Percentiles rank a stretch among this genome's conserved stretches.
Evolutionary conservation across 2,888 invertebrate genomes (phyloP).

Genomic region (Villa cingulata): DNA sequence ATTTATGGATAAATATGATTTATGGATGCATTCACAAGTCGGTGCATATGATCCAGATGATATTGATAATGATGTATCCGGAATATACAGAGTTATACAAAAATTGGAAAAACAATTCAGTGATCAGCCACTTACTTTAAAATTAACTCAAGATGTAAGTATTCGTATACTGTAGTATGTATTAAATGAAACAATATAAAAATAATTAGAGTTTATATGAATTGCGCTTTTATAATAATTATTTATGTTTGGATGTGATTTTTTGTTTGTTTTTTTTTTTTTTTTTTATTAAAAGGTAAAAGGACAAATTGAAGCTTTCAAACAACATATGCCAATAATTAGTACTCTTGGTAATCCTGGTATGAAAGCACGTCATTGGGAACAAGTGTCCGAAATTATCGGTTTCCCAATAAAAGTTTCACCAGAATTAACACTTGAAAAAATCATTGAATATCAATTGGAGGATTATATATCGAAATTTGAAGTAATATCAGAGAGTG

Average conservation of each 20-base stretch:
- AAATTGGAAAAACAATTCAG: constrained; percentile 79
- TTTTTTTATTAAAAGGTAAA: constrained; percentile 18
- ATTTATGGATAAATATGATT: constrained; percentile 65
- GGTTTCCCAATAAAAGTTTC: constrained; percentile 85
- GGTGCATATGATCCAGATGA: constrained; percentile 76
- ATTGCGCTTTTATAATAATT: no score
- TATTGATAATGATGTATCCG: constrained; percentile 50
- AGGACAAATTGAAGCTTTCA: constrained; percentile 70
- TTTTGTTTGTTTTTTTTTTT: not conserved
- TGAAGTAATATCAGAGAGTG: constrained; percentile 83
- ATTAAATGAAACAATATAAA: not conserved
- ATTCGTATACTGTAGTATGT: no score
- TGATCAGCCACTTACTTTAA: constrained; percentile 58
- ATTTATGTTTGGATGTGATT: not conserved
- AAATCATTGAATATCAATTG: constrained; percentile 79
- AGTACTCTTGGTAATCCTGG: constrained; percentile 90
- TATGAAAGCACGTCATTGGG: constrained; percentile 86
- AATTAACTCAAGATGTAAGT: constrained; percentile 48
- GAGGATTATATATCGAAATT: constrained; percentile 81
- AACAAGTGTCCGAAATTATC: constrained; percentile 84
- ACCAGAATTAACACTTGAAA: constrained; percentile 64
- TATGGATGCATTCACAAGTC: constrained; percentile 76
- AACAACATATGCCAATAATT: constrained; percentile 79
- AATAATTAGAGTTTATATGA: no score
- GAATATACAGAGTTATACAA: constrained; percentile 50